Percentiles rank a stretch among this genome's conserved stretches.
These are phyloP conservation scores for Strigamia crassipes DNA, from an alignment of 2,888 invertebrate species.

Conservation along the genomic window DNA sequence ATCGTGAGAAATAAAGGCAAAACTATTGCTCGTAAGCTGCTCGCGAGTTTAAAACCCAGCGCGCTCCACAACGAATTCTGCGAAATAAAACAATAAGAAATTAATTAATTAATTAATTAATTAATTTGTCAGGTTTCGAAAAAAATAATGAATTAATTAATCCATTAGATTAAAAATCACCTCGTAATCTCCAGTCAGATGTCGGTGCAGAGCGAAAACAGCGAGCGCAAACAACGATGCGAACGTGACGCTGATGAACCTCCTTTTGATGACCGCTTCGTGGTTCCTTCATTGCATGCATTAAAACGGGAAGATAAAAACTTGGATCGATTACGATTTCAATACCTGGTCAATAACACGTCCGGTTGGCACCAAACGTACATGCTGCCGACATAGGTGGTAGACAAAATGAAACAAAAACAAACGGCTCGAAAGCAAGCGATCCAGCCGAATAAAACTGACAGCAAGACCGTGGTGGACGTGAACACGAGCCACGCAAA, in stretches of 20 bases:
- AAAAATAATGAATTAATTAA: neutral
- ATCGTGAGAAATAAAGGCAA: constrained; percentile 54
- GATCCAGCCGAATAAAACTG: neutral
- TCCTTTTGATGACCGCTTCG: neutral
- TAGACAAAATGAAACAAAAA: constrained; percentile 50
- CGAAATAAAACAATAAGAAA: neutral
- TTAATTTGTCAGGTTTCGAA: too few species aligned
- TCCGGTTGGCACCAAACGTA: constrained; percentile 51
- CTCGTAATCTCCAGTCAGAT: neutral
- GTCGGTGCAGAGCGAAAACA: neutral
- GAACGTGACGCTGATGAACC: constrained; percentile 5
- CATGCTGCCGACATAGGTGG: constrained; percentile 52
- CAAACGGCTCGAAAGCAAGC: constrained; percentile 43
- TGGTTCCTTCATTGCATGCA: neutral
- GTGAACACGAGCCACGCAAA: constrained; percentile 20
- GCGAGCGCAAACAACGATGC: neutral
- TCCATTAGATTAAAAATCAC: neutral
- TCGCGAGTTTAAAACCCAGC: neutral
- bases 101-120: neutral
- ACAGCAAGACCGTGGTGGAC: neutral
- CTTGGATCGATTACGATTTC: neutral
- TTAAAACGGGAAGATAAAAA: neutral
- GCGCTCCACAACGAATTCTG: neutral
- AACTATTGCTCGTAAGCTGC: constrained; percentile 39
- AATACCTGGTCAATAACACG: neutral